Conservation (phyloP, 2,113 vertebrate species). For the Edolisoma coerulescens region DNA sequence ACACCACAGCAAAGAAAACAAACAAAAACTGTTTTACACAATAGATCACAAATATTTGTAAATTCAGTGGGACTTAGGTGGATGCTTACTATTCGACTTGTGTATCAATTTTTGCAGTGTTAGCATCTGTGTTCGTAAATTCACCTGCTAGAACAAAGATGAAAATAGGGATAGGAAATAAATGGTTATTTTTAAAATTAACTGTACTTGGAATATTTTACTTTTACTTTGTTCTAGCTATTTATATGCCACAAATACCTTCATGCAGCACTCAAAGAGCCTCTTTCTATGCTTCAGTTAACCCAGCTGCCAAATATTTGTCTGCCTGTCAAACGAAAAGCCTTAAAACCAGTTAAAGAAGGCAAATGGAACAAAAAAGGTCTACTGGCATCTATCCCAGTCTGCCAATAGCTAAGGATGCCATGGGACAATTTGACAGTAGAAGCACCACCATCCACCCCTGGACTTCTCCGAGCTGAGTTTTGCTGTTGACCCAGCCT, state of each 20-base stretch:
- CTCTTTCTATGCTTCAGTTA: constrained; percentile 34
- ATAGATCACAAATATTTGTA: background rate
- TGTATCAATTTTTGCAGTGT: background rate
- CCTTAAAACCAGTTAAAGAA: constrained; percentile 25
- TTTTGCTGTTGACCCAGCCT: background rate
- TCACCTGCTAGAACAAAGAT: background rate
- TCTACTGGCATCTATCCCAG: constrained; percentile 1
- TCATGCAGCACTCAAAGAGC: background rate
- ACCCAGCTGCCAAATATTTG: constrained; percentile 45
- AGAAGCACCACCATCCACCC: background rate
- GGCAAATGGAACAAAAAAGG: constrained; percentile 19
- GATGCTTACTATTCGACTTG: too few relatives aligned
- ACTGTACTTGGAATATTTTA: background rate
- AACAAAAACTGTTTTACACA: background rate
- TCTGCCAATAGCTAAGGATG: constrained; percentile 19
- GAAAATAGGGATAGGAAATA: background rate
- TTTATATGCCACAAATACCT: constrained; percentile 24
- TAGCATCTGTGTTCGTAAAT: background rate
- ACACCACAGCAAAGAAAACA: background rate
- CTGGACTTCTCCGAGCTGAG: background rate
- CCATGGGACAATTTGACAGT: background rate
- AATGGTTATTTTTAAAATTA: background rate
- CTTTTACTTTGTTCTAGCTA: background rate
- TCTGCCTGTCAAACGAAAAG: constrained; percentile 27
- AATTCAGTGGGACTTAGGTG: background rate